phyloP scores from a whole-genome alignment of 2,113 vertebrate species.

The Myxocyprinus asiaticus region DNA sequence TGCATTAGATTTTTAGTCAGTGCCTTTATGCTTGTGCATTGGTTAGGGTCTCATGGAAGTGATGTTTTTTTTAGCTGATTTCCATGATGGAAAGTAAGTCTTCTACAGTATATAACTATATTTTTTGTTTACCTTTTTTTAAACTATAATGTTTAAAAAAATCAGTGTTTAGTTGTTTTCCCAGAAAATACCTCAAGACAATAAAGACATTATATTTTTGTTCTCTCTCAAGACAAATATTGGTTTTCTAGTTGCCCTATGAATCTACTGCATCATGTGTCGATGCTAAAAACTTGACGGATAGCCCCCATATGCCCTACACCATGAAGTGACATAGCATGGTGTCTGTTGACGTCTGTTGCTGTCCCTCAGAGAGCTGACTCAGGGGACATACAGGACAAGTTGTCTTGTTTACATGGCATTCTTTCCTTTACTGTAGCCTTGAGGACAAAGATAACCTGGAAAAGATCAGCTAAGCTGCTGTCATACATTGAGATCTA shows the following conservation, averaged over 20 bases:
- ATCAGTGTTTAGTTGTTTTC: too few relatives aligned
- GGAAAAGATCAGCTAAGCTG: background rate
- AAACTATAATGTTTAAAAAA: too few relatives aligned
- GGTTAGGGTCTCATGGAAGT: background rate
- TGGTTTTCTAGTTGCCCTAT: too few relatives aligned
- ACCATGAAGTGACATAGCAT: background rate
- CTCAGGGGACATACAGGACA: background rate
- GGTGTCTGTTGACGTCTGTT: background rate
- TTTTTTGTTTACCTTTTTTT: too few relatives aligned
- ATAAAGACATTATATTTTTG: too few relatives aligned
- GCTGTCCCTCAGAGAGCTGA: slow-evolving; percentile 21
- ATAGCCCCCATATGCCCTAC: background rate
- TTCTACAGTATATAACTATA: too few relatives aligned
- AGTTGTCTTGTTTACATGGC: slow-evolving; percentile 31
- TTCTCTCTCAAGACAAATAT: too few relatives aligned
- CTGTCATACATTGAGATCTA: background rate
- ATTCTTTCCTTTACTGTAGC: slow-evolving; percentile 47
- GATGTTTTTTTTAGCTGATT: too few relatives aligned
- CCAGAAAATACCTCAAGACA: too few relatives aligned
- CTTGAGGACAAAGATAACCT: slow-evolving; percentile 46
- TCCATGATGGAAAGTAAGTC: too few relatives aligned
- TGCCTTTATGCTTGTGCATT: background rate
- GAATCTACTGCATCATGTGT: too few relatives aligned
- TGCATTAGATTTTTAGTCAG: too few relatives aligned
- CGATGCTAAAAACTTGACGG: background rate